Conservation (phyloP, 2,797 vertebrate species). For the Antrozous pallidus region DNA sequence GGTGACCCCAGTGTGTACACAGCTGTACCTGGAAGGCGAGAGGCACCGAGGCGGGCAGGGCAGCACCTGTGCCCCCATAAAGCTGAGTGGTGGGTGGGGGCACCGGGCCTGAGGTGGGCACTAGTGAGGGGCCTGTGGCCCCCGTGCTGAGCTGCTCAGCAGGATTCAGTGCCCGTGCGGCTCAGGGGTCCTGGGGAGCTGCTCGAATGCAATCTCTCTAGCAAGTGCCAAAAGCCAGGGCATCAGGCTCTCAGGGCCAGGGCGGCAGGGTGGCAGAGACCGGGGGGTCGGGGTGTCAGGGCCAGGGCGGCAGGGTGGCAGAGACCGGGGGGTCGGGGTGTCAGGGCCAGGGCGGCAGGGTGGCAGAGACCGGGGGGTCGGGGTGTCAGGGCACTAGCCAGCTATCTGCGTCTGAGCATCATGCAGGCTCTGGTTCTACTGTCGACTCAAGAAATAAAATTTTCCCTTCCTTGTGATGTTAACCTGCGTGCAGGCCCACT, state of each 20-base stretch:
- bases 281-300: too few species aligned
- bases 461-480: neutral
- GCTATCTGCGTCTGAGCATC: neutral
- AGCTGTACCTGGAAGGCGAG: neutral
- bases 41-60: neutral
- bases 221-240: too few species aligned
- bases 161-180: too few species aligned
- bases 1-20: neutral
- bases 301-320: too few species aligned
- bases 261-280: too few species aligned
- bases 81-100: neutral
- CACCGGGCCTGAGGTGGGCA: too few species aligned
- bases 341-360: too few species aligned
- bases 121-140: neutral
- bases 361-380: too few species aligned
- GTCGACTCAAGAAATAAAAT: neutral
- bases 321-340: too few species aligned
- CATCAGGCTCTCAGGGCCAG: too few species aligned
- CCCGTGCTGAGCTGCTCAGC: accelerated
- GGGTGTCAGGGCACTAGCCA: too few species aligned
- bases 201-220: accelerated
- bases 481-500: neutral
- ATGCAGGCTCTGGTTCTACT: neutral
- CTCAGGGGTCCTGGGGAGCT: neutral
- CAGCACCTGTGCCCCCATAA: neutral